Evolutionary conservation across 2,888 invertebrate genomes (phyloP).

Genomic region (Odontocerum albicorne): DNA sequence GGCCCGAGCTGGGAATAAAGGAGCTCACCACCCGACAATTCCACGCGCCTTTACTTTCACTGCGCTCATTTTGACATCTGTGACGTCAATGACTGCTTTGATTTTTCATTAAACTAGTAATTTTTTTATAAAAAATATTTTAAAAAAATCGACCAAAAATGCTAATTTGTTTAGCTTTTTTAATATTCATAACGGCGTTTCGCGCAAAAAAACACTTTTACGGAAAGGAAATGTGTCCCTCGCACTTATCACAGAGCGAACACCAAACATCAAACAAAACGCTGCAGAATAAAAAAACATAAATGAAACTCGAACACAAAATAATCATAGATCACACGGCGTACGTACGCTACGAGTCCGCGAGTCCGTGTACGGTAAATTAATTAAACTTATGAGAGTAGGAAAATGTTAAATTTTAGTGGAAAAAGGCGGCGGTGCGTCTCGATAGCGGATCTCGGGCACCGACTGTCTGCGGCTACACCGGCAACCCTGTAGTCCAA

Average conservation of each 20-base stretch:
- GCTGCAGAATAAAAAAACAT: constrained; percentile 9
- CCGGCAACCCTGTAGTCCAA: constrained; percentile 29
- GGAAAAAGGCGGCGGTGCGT: constrained; percentile 34
- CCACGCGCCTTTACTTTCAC: neutral
- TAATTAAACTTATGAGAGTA: constrained; percentile 18
- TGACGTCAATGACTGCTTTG: neutral
- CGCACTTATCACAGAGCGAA: constrained; percentile 9
- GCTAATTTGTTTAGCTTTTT: too few species aligned
- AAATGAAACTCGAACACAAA: constrained; percentile 18
- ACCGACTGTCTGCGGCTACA: constrained; percentile 34
- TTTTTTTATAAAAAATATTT: too few species aligned
- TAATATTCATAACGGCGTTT: too few species aligned
- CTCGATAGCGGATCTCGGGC: constrained; percentile 30
- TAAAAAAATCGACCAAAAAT: too few species aligned
- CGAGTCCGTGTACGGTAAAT: constrained; percentile 12
- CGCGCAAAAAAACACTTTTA: too few species aligned
- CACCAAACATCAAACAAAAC: constrained; percentile 30
- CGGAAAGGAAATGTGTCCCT: constrained; percentile 5
- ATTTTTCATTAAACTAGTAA: neutral
- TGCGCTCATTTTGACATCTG: neutral
- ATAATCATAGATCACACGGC: constrained; percentile 5
- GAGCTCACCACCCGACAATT: too few species aligned
- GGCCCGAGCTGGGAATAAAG: too few species aligned
- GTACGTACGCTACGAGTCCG: constrained; percentile 18
- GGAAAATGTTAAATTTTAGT: constrained; percentile 30